Evolutionary conservation across 2,888 invertebrate genomes (phyloP), one percentile per base, ranked within the genome.

Genomic region (Miltochrista miniata): DNA sequence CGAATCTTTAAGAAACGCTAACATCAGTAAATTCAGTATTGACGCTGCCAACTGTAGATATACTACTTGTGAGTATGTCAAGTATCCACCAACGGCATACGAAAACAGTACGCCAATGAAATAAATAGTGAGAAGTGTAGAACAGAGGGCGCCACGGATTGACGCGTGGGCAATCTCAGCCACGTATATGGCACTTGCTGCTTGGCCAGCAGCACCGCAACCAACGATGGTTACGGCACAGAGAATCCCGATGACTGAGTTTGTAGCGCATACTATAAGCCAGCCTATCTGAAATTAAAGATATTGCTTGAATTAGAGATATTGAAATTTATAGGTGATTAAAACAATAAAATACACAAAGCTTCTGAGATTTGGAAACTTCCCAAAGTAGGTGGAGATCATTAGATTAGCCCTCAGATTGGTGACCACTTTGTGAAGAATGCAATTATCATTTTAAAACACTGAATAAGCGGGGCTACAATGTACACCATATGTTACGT

Each of bases 151-250:
- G 0, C 87, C 88, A 52, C 88, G 66, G 33, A 88, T 80, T 0
- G 82, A 76, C 35, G 86, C 83, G 12, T 88, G 80, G 7, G 73
- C 65, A 49, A 88, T 80, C 58, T 88, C 88, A 0, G 83, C 70
- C 48, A 88, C 85, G 62, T 74, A 88, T 18, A 88, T 80, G 0
- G 84, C 72, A 0, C 81, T 73, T 1, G 82, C 69, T 0, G 79
- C 79, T 48, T 87, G 87, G 0, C 87, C 88, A 0, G 79, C 85
- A 0, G 84, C 79, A 0, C 87, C 84, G 0, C 79, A 39, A 0
- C 87, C 87, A 0, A 76, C 68, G 0, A 87, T 35, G 0, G 68
- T 68, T 57, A 83, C 68, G 0, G 79, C 72, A 0, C 65, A 48
- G 4, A 87, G 65, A 0, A 87, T 68, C 7, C 81, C 2, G 0